These are phyloP conservation scores for Pseudoatta argentina DNA, from an alignment of 1,140 invertebrate species.

Conservation along the genomic window DNA sequence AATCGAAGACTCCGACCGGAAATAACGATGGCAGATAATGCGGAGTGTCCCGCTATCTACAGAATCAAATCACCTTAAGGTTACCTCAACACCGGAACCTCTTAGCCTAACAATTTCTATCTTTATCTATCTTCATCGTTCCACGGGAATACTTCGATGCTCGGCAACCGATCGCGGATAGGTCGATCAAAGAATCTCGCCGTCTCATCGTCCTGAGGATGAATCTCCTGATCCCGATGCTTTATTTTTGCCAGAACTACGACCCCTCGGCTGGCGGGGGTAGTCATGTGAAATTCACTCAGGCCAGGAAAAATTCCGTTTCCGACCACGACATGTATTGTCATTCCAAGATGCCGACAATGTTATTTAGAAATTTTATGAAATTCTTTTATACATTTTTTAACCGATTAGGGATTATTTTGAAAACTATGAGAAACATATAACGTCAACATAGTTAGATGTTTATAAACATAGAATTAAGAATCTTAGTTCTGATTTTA, in stretches of 20 bases:
- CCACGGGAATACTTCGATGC: conserved; percentile 23
- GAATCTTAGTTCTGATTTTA: not conserved
- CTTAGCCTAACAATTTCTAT: conserved; percentile 78
- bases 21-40: conserved; percentile 82
- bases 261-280: not conserved
- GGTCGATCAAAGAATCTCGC: conserved; percentile 68
- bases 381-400: conserved; percentile 23
- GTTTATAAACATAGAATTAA: conserved; percentile 17
- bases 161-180: conserved; percentile 53
- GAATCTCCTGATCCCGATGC: conserved; percentile 11
- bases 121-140: conserved; percentile 44
- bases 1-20: conserved; percentile 77
- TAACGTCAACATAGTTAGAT: not conserved
- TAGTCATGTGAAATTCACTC: conserved; percentile 52
- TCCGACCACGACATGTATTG: conserved; percentile 47
- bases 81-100: conserved; percentile 75
- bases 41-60: conserved; percentile 75
- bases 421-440: not conserved
- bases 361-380: conserved; percentile 59
- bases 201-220: conserved; percentile 68
- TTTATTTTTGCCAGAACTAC: conserved; percentile 57
- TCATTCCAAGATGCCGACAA: conserved; percentile 21
- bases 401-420: not conserved
- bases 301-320: conserved; percentile 37
- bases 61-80: conserved; percentile 82